Percentiles rank a stretch among this genome's conserved stretches.
Conservation (phyloP, 2,113 vertebrate species). For the Poeciliopsis prolifica region DNA sequence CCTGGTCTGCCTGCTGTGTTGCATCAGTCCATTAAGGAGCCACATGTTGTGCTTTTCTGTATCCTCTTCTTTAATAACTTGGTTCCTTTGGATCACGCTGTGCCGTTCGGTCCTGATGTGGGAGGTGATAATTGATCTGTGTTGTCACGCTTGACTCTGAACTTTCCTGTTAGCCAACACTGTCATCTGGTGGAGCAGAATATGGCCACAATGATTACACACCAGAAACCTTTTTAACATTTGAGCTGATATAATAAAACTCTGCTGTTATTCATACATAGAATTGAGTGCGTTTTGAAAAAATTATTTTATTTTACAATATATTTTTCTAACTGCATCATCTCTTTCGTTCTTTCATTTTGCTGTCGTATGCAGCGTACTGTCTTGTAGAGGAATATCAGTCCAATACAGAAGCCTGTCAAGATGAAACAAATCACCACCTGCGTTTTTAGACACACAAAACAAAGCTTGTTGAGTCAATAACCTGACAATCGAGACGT, state of each 20-base stretch:
- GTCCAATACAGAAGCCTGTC: background rate
- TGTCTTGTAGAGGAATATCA: background rate
- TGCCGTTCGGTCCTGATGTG: background rate
- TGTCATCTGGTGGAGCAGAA: constrained; percentile 39
- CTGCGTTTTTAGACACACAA: constrained; percentile 20
- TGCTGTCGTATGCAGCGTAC: background rate
- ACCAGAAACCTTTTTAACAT: background rate
- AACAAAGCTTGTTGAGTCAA: background rate
- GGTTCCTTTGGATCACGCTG: background rate
- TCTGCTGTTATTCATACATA: background rate
- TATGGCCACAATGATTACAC: background rate
- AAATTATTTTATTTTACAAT: no score
- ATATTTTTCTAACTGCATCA: background rate
- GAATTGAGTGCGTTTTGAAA: background rate
- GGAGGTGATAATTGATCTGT: background rate
- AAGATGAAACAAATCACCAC: constrained; percentile 1
- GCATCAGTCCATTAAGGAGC: background rate
- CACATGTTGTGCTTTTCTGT: background rate
- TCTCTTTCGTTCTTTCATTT: background rate
- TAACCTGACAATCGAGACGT: background rate
- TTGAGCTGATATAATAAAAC: background rate
- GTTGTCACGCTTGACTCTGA: background rate
- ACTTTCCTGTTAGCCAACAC: constrained; percentile 6
- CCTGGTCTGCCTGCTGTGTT: background rate
- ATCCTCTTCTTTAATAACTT: background rate